Evolutionary conservation across 37 sponge, comb jelly and placozoan species (phyloP).

Genomic region (Cladorhizidae sp.): DNA sequence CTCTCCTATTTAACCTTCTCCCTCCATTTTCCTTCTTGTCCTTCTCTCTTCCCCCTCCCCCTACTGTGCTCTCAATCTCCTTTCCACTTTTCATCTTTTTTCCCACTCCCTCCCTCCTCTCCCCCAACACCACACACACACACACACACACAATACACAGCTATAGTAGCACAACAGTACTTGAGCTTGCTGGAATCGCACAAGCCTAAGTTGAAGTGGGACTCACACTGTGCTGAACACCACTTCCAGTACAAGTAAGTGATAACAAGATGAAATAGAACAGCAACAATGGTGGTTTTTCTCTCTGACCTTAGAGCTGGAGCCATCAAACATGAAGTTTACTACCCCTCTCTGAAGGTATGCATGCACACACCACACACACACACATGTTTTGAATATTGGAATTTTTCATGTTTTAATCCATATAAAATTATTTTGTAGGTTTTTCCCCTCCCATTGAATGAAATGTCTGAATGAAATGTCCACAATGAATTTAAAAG

Average conservation of each 20-base stretch:
- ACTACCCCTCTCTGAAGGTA: slow-evolving; percentile 85
- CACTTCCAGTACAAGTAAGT: slow-evolving; percentile 84
- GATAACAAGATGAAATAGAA: neutral
- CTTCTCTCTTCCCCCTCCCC: neutral
- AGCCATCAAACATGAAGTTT: slow-evolving; percentile 58
- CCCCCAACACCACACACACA: neutral
- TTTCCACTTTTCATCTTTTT: neutral
- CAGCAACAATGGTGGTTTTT: neutral
- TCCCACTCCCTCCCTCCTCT: neutral
- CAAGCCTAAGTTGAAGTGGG: slow-evolving; percentile 94
- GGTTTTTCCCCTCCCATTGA: no score
- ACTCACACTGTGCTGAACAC: slow-evolving; percentile 86
- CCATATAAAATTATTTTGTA: no score
- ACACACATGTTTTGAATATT: no score
- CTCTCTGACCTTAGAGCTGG: neutral
- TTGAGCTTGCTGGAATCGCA: slow-evolving; percentile 78
- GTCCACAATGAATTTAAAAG: no score
- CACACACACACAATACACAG: slow-evolving; percentile 9
- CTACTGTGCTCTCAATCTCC: neutral
- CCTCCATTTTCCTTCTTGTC: no score
- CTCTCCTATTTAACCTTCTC: neutral
- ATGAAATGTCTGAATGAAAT: no score
- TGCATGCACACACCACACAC: neutral
- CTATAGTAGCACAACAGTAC: slow-evolving; percentile 48
- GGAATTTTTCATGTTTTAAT: no score